Percentiles rank a stretch among this genome's conserved stretches.
Evolutionary conservation across 2,113 vertebrate genomes (phyloP).

Genomic region (Cyprinodon variegatus): DNA sequence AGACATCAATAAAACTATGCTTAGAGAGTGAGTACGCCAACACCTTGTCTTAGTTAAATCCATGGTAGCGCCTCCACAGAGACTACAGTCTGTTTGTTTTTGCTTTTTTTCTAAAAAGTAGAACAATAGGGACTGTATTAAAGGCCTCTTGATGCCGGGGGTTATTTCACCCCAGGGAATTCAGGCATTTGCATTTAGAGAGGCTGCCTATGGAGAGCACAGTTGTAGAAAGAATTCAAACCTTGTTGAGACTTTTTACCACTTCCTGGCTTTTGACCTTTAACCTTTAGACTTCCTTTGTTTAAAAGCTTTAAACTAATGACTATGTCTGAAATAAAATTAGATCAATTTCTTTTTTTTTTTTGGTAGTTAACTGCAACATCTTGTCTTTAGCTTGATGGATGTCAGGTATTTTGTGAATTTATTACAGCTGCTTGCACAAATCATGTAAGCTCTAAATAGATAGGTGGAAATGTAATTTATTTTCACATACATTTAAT

Average conservation of each 20-base stretch:
- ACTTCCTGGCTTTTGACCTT: conserved; percentile 59
- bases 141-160: conserved; percentile 28
- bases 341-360: not conserved
- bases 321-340: conserved; percentile 12
- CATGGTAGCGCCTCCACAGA: conserved; percentile 43
- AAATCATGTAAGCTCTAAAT: too few species aligned
- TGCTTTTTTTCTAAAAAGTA: not conserved
- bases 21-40: conserved; percentile 26
- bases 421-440: too few species aligned
- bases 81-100: conserved; percentile 22
- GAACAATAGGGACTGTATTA: conserved; percentile 65
- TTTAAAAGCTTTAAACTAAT: conserved; percentile 22
- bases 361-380: not conserved
- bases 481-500: not conserved
- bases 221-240: conserved; percentile 37
- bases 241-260: conserved; percentile 42
- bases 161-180: conserved; percentile 60
- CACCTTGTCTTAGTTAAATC: conserved; percentile 45
- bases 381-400: not conserved
- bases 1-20: conserved; percentile 58
- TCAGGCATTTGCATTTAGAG: conserved; percentile 34
- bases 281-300: conserved; percentile 28
- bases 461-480: too few species aligned
- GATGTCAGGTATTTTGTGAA: not conserved
- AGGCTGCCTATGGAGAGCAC: conserved; percentile 14